Evolutionary conservation across 1,140 invertebrate species (phyloP).

Genomic region (Caerostris darwini): DNA sequence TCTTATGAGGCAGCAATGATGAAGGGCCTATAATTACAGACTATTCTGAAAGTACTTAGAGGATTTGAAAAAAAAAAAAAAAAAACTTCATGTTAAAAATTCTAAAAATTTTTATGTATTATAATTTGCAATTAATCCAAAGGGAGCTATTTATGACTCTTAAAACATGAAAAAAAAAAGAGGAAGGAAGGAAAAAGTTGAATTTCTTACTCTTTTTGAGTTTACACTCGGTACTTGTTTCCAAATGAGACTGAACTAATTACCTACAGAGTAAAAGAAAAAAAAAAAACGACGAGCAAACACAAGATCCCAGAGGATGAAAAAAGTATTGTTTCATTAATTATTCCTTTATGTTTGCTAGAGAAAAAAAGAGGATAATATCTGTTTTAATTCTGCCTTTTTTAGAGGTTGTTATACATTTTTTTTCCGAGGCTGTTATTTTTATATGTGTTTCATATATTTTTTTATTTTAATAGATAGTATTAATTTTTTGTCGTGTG

Average conservation of each 20-base stretch:
- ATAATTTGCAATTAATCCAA: not conserved
- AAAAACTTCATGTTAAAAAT: not conserved
- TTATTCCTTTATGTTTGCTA: conserved; percentile 30
- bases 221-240: not conserved
- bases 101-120: not conserved
- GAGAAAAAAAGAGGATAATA: not conserved
- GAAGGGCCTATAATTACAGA: conserved; percentile 2
- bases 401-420: not conserved
- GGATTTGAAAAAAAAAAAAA: not conserved
- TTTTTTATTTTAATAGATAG: no score
- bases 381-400: not conserved
- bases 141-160: not conserved
- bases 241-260: conserved; percentile 35
- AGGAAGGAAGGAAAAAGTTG: no score
- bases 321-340: conserved; percentile 58
- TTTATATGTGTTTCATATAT: not conserved
- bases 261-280: not conserved
- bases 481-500: no score
- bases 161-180: not conserved
- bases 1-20: not conserved
- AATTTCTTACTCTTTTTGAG: not conserved
- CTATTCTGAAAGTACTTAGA: not conserved
- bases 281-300: not conserved
- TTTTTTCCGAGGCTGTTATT: not conserved
- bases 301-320: conserved; percentile 29